These are phyloP conservation scores for Morone saxatilis DNA, from an alignment of 2,113 vertebrate species.

Conservation along the genomic window DNA sequence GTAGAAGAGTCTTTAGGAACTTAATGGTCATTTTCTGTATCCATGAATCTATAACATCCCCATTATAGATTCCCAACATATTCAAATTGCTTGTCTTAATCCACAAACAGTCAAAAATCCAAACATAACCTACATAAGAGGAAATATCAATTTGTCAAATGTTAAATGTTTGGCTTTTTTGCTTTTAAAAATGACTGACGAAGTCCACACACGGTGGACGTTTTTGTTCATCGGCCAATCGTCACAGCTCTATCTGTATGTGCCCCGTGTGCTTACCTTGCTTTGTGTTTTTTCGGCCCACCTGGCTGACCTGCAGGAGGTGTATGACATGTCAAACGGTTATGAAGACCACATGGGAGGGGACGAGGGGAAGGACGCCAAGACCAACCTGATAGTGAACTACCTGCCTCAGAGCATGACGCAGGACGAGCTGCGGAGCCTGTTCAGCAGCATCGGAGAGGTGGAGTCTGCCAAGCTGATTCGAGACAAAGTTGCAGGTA, in stretches of 20 bases:
- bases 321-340: conserved; percentile 97
- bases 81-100: not conserved
- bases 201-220: not conserved
- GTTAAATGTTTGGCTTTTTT: not conserved
- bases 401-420: conserved; percentile 99
- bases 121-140: not conserved
- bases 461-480: conserved; percentile 99
- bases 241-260: not conserved
- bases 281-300: conserved; percentile 36
- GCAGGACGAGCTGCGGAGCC: conserved; percentile 95
- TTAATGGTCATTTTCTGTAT: too few relatives aligned
- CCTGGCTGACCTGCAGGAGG: conserved; percentile 85
- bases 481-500: conserved; percentile 98
- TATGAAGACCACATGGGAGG: conserved; percentile 98
- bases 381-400: conserved; percentile 98
- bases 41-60: too few relatives aligned
- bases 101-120: not conserved
- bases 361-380: conserved; percentile 93
- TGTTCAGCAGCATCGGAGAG: conserved; percentile 98
- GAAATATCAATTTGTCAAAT: not conserved
- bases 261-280: conserved; percentile 24
- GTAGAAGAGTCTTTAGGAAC: not conserved
- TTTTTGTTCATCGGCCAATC: not conserved
- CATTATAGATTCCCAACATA: not conserved
- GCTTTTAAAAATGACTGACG: not conserved